Evolutionary conservation across 2,888 invertebrate genomes (phyloP).

Genomic region (Steinernema carpocapsae): DNA sequence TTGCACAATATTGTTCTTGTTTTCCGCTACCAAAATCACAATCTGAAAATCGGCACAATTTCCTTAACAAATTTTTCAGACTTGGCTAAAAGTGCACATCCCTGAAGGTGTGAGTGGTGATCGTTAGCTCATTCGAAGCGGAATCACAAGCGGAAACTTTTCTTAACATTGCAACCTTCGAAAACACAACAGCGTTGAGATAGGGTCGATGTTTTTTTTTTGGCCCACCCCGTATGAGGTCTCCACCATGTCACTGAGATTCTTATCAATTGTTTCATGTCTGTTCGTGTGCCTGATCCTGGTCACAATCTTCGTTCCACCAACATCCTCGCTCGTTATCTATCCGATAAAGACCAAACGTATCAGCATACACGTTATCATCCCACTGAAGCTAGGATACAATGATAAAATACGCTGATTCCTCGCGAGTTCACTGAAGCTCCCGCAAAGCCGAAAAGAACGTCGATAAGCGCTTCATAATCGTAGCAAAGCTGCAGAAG

Average conservation of each 20-base stretch:
- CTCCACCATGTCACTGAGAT: neutral
- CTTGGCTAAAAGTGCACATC: no score
- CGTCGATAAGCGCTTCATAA: conserved; percentile 2
- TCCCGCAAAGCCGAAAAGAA: neutral
- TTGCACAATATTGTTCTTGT: no score
- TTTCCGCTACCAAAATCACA: no score
- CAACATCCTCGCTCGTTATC: neutral
- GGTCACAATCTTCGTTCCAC: neutral
- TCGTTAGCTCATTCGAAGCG: no score
- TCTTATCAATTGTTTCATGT: neutral
- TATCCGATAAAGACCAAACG: neutral
- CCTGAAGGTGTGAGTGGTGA: no score
- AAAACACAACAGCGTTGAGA: no score
- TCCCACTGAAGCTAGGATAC: conserved; percentile 2
- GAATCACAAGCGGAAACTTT: no score
- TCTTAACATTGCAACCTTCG: no score
- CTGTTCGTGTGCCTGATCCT: neutral
- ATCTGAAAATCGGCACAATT: no score
- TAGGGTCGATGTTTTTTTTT: no score
- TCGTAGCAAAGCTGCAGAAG: conserved; percentile 4
- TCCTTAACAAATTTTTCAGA: no score
- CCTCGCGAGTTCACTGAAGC: conserved; percentile 6
- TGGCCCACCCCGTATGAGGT: no score
- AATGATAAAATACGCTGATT: neutral
- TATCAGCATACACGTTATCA: conserved; percentile 5